Base-by-base conservation (phyloP, 2,888 invertebrate species). In the Rhagium mordax region DNA sequence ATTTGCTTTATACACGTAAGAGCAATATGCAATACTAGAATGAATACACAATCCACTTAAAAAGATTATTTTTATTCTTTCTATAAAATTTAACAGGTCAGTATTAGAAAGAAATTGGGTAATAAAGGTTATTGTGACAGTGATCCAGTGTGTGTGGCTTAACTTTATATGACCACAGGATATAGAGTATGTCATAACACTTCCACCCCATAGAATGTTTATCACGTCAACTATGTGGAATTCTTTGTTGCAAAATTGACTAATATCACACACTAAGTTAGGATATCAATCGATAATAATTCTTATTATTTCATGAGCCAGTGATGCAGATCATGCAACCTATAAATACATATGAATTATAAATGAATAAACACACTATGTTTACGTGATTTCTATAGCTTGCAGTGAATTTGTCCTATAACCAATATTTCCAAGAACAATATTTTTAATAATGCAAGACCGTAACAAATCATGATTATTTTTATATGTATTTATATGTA, bases 121-220 rank as follows among this genome's bases (percentile, higher is more conserved):
- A 61, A 61, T 61, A 61, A 61, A 61, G 61, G 61, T 24, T 47
- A 59, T 16, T 61, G 21, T 61, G 61, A 61, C 61, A 61, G 61
- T 47, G 41, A 61, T 61, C 61, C 47, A 61, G 47, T 21, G 21
- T 61, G 47, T n/a, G 20, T 13, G 41, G 41, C n/a, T 41, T n/a
- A 41, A 47, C 21, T 61, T 61, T 47, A 61, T 61, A 21, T n/a
- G 13, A 20, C 47, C 60, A 61, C 47, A 41, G n/a, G 21, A 47
- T 20, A 10, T 20, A 47, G 6, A 5, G 55, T 24, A 24, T n/a
- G 55, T 55, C 55, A 55, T 27, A 55, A 55, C 8, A 55, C 51
- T 18, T 51, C 3, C 51, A 20, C 16, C 21, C 20, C 21, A 51
- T 51, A 20, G 13, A 13, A 41, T 41, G 41, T 55, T 55, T 55